phyloP scores from a whole-genome alignment of 2,113 vertebrate species.

The Spea bombifrons region DNA sequence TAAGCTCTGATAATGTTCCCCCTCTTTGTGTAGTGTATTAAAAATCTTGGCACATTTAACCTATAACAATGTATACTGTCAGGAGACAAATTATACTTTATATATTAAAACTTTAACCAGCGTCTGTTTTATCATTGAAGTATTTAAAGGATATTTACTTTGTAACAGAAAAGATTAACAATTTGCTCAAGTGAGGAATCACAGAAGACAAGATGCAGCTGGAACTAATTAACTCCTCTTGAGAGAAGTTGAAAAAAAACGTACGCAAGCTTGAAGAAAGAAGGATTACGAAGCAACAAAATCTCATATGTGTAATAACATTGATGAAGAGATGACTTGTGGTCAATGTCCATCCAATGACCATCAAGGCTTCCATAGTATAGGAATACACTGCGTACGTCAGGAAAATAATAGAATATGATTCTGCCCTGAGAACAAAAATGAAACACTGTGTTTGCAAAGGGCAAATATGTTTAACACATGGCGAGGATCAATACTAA shows the following conservation, averaged over 20 bases:
- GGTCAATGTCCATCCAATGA: not conserved
- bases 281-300: slow-evolving; percentile 51
- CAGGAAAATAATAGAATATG: not conserved
- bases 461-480: slow-evolving; percentile 2
- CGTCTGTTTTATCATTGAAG: slow-evolving; percentile 69
- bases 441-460: not conserved
- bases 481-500: not conserved
- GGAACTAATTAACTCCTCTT: slow-evolving; percentile 81
- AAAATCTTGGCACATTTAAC: slow-evolving; percentile 56
- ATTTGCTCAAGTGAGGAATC: slow-evolving; percentile 77
- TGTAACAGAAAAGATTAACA: slow-evolving; percentile 79
- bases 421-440: not conserved
- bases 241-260: slow-evolving; percentile 70
- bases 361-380: not conserved
- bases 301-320: not conserved
- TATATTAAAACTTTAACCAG: slow-evolving; percentile 69
- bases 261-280: slow-evolving; percentile 67
- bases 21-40: not conserved
- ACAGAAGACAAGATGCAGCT: slow-evolving; percentile 75
- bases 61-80: slow-evolving; percentile 60
- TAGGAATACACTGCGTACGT: too few species aligned
- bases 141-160: slow-evolving; percentile 73
- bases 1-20: too few species aligned
- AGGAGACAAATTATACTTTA: slow-evolving; percentile 67
- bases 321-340: not conserved